Evolutionary conservation across 2,113 vertebrate species (phyloP), one percentile per base, ranked within the genome.

Genomic region (Odocoileus virginianus): DNA sequence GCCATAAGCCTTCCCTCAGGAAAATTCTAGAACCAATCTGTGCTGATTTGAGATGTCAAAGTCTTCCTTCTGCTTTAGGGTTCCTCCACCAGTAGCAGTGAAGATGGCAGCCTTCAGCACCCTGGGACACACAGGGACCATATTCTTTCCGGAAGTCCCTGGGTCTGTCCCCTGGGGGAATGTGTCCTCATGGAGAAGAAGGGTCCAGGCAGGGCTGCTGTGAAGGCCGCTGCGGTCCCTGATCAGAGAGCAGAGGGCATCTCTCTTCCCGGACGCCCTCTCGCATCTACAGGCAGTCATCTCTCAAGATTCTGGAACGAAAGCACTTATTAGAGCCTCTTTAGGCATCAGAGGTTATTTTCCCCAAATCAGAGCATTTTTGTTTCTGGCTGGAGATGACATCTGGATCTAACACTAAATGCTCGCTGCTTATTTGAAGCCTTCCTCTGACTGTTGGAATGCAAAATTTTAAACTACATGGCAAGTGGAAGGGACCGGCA

Each of bases 361-460:
- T 96, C 67, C 96, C 96, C 98, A 98, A 98, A 96, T 98, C 96
- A 98, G 98, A 98, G 97, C 88, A 16, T 96, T 98, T 98, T 97
- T 98, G 97, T 94, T 88, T 98, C 98, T 98, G 97, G 92, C 96
- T 98, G 96, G 98, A 98, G 90, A 98, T 89, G 98, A 93, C 95
- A 98, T 92, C 96, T 96, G 97, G 89, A 97, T 98, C 94, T 95
- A 98, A 98, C 97, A 98, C 58, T 83, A 96, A 99, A 98, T 25
- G 94, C 94, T 98, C 95, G 95, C 95, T 97, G 89, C 94, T 97
- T 98, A 83, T 98, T 92, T 97, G 97, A 98, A 97, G 96, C 84
- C 71, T 98, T 98, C 87, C 79, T 97, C 94, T 98, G 87, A 89
- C 71, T 98, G 93, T 97, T 87, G 97, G 97, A 97, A 98, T 96